These are phyloP conservation scores for Heterotis niloticus DNA, from an alignment of 2,113 vertebrate species.

Conservation along the genomic window DNA sequence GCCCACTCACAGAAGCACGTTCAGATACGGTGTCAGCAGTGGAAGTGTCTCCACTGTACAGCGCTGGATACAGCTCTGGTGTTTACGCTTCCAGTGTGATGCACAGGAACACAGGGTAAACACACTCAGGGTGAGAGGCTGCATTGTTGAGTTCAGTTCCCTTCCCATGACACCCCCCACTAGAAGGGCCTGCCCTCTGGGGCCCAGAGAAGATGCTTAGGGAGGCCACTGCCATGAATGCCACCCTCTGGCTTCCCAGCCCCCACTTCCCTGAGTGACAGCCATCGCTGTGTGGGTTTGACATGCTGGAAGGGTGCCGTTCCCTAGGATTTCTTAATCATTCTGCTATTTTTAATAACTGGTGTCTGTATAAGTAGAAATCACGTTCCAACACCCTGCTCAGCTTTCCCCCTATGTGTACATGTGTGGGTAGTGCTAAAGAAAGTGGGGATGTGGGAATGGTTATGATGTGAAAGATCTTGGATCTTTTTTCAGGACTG, in stretches of 20 bases:
- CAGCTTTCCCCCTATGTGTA: not conserved
- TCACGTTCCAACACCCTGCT: not conserved
- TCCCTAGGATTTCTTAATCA: not conserved
- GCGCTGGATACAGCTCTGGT: not conserved
- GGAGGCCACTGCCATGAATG: not conserved
- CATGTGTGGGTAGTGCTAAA: no score
- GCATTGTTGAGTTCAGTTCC: not conserved
- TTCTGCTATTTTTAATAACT: not conserved
- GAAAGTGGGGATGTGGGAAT: no score
- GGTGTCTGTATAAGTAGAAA: not conserved
- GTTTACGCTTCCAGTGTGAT: not conserved
- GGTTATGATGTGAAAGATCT: no score
- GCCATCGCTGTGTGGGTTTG: not conserved
- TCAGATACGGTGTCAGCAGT: conserved; percentile 9
- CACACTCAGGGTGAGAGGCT: not conserved
- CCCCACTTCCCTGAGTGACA: conserved; percentile 7
- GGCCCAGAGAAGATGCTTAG: not conserved
- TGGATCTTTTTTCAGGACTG: no score
- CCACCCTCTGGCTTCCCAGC: not conserved
- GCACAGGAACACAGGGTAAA: not conserved
- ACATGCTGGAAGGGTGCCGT: not conserved
- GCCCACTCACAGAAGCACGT: not conserved
- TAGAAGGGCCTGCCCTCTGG: not conserved
- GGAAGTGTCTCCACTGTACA: not conserved
- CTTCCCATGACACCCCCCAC: not conserved